Base-by-base conservation (phyloP, 2,888 invertebrate genomes). In the Caenorhabditis japonica region DNA sequence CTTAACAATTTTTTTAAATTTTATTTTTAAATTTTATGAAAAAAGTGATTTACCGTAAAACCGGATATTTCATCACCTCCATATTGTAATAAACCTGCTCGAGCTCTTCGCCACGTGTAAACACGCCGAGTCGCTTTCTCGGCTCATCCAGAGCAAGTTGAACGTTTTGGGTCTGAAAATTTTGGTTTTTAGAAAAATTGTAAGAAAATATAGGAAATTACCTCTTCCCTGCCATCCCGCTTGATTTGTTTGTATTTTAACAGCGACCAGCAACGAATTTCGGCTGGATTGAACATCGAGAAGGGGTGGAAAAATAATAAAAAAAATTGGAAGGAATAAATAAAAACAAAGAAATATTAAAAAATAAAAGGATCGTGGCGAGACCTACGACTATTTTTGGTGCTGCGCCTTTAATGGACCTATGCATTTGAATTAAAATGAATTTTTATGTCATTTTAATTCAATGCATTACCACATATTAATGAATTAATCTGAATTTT, bases 81-180 rank as follows among this genome's bases (percentile, higher is more conserved):
- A 49, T 64, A 13, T 56, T 55, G n/a, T 33, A 64, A 21, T 41
- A 64, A 7, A 56, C 33, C 8, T 17, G 19, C 17, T 64, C 64
- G 10, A 64, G 15, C 15, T 55, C 49, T 33, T 49, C 64, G 13
- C n/a, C 19, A 21, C 56, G 25, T 3, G 19, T n/a, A 43, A 33
- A 34, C n/a, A 64, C 64, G 1, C 13, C 13, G 1, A 64, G 17
- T 8, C 15, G 8, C 17, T 49, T 39, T 12, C 21, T 55, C 3
- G 19, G 7, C 23, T 34, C 55, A 19, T 56, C 49, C 3, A 64
- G 30, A 17, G 53, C 13, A 2, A 56, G 8, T 15, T 38, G 55
- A 1, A 64, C 49, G 41, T 47, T 23, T 15, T 30, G 12, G 13
- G n/a, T 8, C 52, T 51, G 61, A 12, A 47, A 47, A 39, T 30